A percentile compares a stretch with the other conserved stretches of the same genome.
These are phyloP conservation scores for Potamilus streckersoni DNA, from an alignment of 1,140 invertebrate species.

Conservation along the genomic window DNA sequence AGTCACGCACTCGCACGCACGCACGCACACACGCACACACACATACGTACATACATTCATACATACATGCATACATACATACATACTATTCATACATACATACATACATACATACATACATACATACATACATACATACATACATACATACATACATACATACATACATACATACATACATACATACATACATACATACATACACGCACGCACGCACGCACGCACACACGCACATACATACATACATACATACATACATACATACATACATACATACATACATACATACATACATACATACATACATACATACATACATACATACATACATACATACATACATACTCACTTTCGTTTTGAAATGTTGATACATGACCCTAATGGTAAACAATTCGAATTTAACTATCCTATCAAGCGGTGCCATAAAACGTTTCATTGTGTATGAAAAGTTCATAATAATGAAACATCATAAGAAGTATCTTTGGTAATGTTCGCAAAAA, in stretches of 20 bases:
- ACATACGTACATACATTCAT: conserved; percentile 9
- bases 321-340: not conserved
- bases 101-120: not conserved
- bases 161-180: conserved; percentile 17
- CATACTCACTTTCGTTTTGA: too few species aligned
- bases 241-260: not conserved
- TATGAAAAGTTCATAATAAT: too few species aligned
- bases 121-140: not conserved
- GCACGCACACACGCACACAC: too few species aligned
- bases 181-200: not conserved
- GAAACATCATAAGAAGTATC: too few species aligned
- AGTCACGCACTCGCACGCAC: too few species aligned
- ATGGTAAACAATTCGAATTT: too few species aligned
- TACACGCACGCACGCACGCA: too few species aligned
- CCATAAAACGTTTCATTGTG: too few species aligned
- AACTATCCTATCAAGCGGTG: too few species aligned
- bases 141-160: conserved; percentile 15
- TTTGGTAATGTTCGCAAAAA: too few species aligned
- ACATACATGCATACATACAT: conserved; percentile 20
- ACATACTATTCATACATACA: conserved; percentile 11
- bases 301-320: not conserved
- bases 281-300: conserved; percentile 15
- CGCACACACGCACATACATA: too few species aligned
- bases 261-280: conserved; percentile 16
- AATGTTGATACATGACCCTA: too few species aligned